These are phyloP conservation scores for Atherinomorus stipes DNA, from an alignment of 2,113 vertebrate species.

Conservation along the genomic window DNA sequence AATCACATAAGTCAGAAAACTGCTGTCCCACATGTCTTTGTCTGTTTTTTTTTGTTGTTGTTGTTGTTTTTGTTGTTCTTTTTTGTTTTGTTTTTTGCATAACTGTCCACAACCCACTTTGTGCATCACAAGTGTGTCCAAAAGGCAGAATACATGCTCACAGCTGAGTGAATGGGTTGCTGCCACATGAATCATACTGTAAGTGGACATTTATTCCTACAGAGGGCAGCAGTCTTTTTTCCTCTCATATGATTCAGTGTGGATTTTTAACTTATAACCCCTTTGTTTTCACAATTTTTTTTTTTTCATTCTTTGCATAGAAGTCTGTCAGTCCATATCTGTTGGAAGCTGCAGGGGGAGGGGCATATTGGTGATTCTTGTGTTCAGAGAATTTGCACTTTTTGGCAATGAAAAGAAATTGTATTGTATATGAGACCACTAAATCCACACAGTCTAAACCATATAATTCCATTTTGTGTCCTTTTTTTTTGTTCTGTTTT, in stretches of 20 bases:
- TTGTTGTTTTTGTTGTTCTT: fast-evolving
- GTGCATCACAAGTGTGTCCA: conserved; percentile 23
- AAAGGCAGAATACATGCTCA: conserved; percentile 25
- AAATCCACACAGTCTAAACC: conserved; percentile 85
- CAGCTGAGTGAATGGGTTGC: conserved; percentile 8
- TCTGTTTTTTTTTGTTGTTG: not conserved
- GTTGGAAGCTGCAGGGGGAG: conserved; percentile 71
- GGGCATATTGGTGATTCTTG: conserved; percentile 53
- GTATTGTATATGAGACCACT: conserved; percentile 86
- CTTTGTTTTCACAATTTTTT: conserved; percentile 57
- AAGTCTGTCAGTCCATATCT: conserved; percentile 66
- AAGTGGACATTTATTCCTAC: not conserved
- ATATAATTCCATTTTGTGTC: conserved; percentile 84
- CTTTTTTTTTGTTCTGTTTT: conserved; percentile 69
- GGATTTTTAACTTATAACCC: conserved; percentile 50
- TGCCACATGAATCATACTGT: conserved; percentile 11
- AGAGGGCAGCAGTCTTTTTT: conserved; percentile 24
- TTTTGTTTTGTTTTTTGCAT: conserved; percentile 3
- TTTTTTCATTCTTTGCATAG: conserved; percentile 55
- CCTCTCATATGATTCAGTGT: conserved; percentile 20
- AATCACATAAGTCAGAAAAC: conserved; percentile 26
- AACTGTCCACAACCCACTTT: conserved; percentile 15
- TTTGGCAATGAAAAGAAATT: conserved; percentile 82
- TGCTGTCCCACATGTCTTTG: not conserved
- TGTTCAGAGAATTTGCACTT: conserved; percentile 85